Evolutionary conservation across 2,797 vertebrate genomes (phyloP), one percentile per base, ranked within the genome.

Genomic region (Helarctos malayanus): DNA sequence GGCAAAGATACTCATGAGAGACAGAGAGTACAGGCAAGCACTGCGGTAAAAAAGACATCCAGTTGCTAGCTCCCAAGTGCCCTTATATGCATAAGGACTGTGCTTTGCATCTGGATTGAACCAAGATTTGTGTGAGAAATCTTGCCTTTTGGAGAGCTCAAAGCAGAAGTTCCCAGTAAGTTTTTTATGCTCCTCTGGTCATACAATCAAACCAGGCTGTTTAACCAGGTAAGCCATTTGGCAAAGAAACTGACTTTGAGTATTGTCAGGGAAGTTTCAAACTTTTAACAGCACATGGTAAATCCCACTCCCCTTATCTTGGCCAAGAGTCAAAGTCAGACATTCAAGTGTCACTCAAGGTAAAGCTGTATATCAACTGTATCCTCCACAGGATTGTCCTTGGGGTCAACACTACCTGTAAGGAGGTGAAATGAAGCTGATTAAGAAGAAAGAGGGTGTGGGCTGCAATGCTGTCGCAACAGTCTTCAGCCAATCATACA

Each of bases 151-250:
- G 23, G 38, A 88, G 27, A 84, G 0, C 80, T 87, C 82, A 92
- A 88, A 91, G 49, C 75, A 88, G 59, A 96, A 91, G 41, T 14
- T 88, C 88, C n/a, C 32, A 63, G 29, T 82, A 79, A 59, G 91
- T 27, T 54, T 88, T 96, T 92, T 89, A 86, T 93, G 85, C 9
- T 12, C 88, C 56, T 88, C 78, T 88, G 38, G 35, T 82, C 65
- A 69, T 94, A 15, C 25, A 79, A 61, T 94, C 32, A 91, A 95
- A 75, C 12, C 27, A 95, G 25, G 10, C 35, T 97, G 7, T 89
- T 96, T 88, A 97, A 95, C 41, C 57, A 81, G 52, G 35, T 86
- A 92, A 91, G 41, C 69, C 69, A 80, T 93, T 96, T 97, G 82
- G 85, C 95, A 92, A 81, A 69, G 87, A 63, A 47, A n/a, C 63